Evolutionary conservation across 2,113 vertebrate genomes (phyloP).

Genomic region (Trematocara marginatum): DNA sequence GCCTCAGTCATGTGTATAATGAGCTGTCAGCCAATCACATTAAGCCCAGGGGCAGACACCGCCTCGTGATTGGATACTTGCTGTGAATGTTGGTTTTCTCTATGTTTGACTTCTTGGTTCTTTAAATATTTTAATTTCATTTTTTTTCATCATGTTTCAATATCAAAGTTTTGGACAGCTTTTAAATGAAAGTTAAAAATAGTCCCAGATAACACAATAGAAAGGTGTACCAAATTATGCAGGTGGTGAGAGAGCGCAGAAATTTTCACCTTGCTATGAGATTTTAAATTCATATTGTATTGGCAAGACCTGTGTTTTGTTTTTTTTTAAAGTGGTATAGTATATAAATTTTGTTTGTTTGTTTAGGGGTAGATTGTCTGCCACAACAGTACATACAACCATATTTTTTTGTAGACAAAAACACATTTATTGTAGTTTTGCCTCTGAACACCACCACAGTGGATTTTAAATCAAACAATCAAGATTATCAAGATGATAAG

Average conservation of each 20-base stretch:
- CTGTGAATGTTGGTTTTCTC: not conserved
- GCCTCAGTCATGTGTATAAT: slow-evolving; percentile 36
- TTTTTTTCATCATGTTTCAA: not conserved
- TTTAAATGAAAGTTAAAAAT: not conserved
- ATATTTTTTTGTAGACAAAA: not conserved
- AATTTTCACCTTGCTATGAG: not conserved
- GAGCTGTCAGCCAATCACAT: slow-evolving; percentile 50
- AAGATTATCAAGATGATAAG: not conserved
- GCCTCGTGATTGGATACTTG: slow-evolving; percentile 1
- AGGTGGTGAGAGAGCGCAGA: not conserved
- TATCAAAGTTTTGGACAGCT: not conserved
- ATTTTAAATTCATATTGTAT: not conserved
- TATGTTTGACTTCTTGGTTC: not conserved
- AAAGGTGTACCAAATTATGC: not conserved
- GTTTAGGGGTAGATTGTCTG: not conserved
- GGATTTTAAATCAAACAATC: not conserved
- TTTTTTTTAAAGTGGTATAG: not conserved
- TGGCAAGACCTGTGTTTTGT: not conserved
- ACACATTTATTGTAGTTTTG: not conserved
- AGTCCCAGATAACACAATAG: not conserved
- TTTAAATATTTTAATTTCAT: not conserved
- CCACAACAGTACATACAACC: not conserved
- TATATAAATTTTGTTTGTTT: not conserved
- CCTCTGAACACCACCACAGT: not conserved
- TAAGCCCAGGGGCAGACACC: not conserved